These are phyloP conservation scores for Petrophora chlorosata DNA, from an alignment of 2,888 invertebrate species.

Conservation along the genomic window DNA sequence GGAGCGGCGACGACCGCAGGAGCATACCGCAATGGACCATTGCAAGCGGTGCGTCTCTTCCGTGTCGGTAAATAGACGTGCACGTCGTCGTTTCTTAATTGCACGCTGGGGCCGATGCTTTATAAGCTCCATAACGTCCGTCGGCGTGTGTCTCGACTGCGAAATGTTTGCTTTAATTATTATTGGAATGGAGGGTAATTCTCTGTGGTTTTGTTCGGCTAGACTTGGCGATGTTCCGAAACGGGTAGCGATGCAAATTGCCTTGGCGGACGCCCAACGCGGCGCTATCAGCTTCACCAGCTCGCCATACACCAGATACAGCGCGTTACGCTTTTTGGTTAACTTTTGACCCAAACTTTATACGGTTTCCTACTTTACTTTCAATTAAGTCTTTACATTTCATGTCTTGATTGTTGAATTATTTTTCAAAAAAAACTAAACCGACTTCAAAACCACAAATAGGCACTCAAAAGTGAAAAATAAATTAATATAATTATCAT, in stretches of 20 bases:
- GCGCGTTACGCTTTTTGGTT: conserved; percentile 60
- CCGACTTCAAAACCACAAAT: too few relatives aligned
- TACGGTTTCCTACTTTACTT: too few relatives aligned
- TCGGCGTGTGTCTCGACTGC: conserved; percentile 76
- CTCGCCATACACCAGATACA: conserved; percentile 53
- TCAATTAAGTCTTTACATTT: too few relatives aligned
- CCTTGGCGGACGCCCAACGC: conserved; percentile 82
- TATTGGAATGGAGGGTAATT: conserved; percentile 84
- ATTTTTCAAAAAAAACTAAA: too few relatives aligned
- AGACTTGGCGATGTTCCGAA: conserved; percentile 84
- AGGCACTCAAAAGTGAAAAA: too few relatives aligned
- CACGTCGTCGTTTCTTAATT: conserved; percentile 81
- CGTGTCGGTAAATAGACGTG: conserved; percentile 81
- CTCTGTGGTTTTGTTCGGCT: conserved; percentile 83
- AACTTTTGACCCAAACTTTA: conserved; percentile 54
- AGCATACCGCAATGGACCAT: conserved; percentile 73
- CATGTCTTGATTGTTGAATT: too few relatives aligned
- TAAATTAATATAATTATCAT: too few relatives aligned
- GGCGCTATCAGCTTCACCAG: conserved; percentile 67
- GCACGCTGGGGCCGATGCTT: conserved; percentile 78
- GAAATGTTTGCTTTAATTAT: conserved; percentile 84
- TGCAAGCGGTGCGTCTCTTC: conserved; percentile 79
- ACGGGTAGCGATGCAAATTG: conserved; percentile 84
- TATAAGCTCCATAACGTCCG: conserved; percentile 82
- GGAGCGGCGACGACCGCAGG: conserved; percentile 47